These are phyloP conservation scores for Pandion haliaetus DNA, from an alignment of 2,113 vertebrate species.

Conservation along the genomic window DNA sequence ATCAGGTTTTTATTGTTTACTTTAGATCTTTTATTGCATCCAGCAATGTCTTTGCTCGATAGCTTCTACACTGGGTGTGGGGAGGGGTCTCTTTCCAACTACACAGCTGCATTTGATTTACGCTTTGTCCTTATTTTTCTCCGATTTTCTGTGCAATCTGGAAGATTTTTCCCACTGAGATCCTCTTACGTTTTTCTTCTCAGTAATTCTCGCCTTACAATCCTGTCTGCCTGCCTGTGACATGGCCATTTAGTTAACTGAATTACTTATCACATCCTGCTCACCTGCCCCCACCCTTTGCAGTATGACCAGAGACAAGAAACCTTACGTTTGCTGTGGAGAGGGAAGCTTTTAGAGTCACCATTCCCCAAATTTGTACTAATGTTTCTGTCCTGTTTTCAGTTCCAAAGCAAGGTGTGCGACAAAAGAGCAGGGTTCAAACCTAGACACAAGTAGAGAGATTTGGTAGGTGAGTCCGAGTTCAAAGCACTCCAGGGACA, in stretches of 20 bases:
- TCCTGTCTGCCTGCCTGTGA: not conserved
- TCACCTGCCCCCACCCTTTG: not conserved
- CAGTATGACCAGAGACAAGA: not conserved
- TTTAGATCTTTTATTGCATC: not conserved
- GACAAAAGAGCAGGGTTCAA: not conserved
- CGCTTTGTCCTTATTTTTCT: not conserved
- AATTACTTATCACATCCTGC: not conserved
- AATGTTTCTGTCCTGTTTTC: not conserved
- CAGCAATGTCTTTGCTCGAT: not conserved
- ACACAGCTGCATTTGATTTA: not conserved
- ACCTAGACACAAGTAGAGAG: not conserved
- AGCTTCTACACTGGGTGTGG: not conserved
- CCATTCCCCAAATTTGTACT: not conserved
- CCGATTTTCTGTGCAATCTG: not conserved
- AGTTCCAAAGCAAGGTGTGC: not conserved
- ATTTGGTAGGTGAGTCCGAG: not conserved
- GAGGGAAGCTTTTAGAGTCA: not conserved
- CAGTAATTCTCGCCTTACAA: not conserved
- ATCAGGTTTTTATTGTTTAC: not conserved
- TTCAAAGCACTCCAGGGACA: not conserved
- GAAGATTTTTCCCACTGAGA: not conserved
- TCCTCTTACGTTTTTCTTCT: not conserved
- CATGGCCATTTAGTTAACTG: not conserved
- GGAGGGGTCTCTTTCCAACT: not conserved
- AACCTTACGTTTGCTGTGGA: not conserved